Percentiles rank a stretch among this genome's conserved stretches.
Evolutionary conservation across 2,113 vertebrate genomes (phyloP).

Genomic region (Otis tarda): DNA sequence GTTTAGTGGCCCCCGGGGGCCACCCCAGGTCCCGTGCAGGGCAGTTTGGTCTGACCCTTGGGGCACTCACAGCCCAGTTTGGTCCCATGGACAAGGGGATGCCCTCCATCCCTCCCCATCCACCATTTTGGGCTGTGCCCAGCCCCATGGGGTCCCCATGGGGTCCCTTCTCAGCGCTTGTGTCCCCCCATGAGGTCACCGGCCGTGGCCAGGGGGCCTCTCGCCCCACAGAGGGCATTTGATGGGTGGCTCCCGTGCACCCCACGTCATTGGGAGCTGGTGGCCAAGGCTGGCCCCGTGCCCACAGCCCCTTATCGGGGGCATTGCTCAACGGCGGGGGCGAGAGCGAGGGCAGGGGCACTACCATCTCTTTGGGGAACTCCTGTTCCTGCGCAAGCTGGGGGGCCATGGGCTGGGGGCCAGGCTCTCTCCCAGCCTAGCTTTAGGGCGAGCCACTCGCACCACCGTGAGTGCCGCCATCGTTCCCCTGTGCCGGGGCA

Average conservation of each 20-base stretch:
- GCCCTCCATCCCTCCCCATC: neutral
- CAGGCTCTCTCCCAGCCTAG: neutral
- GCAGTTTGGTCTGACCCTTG: neutral
- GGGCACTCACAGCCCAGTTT: neutral
- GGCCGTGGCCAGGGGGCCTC: neutral
- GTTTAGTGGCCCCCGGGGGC: neutral
- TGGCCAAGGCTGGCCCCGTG: neutral
- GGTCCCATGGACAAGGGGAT: neutral
- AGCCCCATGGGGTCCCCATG: accelerated
- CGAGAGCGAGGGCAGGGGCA: neutral
- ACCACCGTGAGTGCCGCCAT: neutral
- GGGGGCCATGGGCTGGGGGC: neutral
- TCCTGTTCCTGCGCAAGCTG: neutral
- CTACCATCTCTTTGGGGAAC: neutral
- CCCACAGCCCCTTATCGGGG: neutral
- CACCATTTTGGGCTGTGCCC: accelerated
- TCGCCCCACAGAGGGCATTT: conserved; percentile 7
- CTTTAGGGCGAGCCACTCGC: neutral
- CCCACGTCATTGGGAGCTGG: conserved; percentile 10
- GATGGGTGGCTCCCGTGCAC: neutral
- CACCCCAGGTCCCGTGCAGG: neutral
- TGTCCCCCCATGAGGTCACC: neutral
- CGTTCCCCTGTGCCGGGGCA: neutral
- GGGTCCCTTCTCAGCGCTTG: neutral
- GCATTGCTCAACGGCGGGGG: conserved; percentile 17